These are phyloP conservation scores for Heliconius ismenius DNA, from an alignment of 2,888 invertebrate species.

Conservation along the genomic window DNA sequence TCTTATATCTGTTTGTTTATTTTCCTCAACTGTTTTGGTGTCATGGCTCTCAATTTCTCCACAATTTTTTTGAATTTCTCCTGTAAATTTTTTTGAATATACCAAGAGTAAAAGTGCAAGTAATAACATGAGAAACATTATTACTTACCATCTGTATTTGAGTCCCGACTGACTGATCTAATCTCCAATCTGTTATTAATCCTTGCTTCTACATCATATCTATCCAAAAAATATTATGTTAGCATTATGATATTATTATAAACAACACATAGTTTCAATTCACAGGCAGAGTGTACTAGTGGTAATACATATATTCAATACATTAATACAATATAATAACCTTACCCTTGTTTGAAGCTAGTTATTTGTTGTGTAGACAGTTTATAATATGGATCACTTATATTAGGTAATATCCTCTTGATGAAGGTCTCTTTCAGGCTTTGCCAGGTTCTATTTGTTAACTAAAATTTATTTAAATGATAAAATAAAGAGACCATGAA, in stretches of 20 bases:
- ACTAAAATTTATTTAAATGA: constrained; percentile 48
- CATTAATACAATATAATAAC: no score
- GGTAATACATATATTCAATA: no score
- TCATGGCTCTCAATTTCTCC: constrained; percentile 53
- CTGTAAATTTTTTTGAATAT: constrained; percentile 48
- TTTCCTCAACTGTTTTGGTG: constrained; percentile 65
- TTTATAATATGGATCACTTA: constrained; percentile 73
- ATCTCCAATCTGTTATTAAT: constrained; percentile 62
- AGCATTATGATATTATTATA: background rate
- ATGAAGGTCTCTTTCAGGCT: constrained; percentile 76
- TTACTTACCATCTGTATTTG: constrained; percentile 55
- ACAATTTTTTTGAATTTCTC: constrained; percentile 48
- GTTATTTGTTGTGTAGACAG: constrained; percentile 62
- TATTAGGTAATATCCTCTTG: constrained; percentile 73
- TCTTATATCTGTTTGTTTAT: constrained; percentile 59
- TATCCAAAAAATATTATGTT: constrained; percentile 39
- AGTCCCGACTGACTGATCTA: constrained; percentile 53
- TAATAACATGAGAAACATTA: constrained; percentile 5
- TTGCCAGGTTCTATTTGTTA: constrained; percentile 73
- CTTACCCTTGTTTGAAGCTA: constrained; percentile 69
- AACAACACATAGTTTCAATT: no score
- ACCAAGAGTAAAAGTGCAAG: background rate
- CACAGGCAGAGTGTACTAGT: no score
- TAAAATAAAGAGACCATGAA: background rate
- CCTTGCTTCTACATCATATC: constrained; percentile 58